Conservation (phyloP, 2,888 invertebrate genomes). For the Limenitis arthemis region DNA sequence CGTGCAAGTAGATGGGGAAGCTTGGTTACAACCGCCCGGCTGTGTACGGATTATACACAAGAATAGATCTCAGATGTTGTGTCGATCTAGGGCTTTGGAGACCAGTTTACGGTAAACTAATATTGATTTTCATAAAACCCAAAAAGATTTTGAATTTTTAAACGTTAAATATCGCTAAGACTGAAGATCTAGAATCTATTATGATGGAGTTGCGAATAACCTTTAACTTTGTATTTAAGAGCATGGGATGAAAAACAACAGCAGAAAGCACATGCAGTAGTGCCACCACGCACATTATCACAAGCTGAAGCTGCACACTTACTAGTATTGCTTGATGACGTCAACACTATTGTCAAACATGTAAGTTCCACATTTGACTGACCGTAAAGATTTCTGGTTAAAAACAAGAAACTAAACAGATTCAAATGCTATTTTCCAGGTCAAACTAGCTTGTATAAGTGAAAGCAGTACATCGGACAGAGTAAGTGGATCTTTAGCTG, state of each 20-base stretch:
- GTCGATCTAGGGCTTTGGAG: constrained; percentile 91
- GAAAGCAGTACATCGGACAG: constrained; percentile 33
- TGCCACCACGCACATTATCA: constrained; percentile 40
- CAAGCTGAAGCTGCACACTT: constrained; percentile 81
- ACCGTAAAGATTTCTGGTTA: neutral
- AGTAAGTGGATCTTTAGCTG: constrained; percentile 68
- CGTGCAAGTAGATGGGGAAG: constrained; percentile 97
- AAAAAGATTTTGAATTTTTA: no score
- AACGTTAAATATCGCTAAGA: no score
- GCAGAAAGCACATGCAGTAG: constrained; percentile 46
- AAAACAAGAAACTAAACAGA: no score
- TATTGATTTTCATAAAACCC: no score
- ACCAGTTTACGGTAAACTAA: constrained; percentile 79
- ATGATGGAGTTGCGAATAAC: no score
- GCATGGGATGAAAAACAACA: constrained; percentile 66
- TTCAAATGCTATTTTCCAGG: constrained; percentile 32
- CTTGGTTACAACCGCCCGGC: constrained; percentile 98
- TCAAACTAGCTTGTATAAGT: constrained; percentile 63
- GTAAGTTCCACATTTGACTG: constrained; percentile 53
- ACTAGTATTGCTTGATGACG: constrained; percentile 85
- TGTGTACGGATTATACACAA: constrained; percentile 97
- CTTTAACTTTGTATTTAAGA: constrained; percentile 30
- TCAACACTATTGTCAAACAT: constrained; percentile 90
- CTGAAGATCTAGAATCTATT: no score
- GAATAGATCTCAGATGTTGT: constrained; percentile 96